Conservation (phyloP, 2,797 vertebrate species). For the Pipistrellus pygmaeus region DNA sequence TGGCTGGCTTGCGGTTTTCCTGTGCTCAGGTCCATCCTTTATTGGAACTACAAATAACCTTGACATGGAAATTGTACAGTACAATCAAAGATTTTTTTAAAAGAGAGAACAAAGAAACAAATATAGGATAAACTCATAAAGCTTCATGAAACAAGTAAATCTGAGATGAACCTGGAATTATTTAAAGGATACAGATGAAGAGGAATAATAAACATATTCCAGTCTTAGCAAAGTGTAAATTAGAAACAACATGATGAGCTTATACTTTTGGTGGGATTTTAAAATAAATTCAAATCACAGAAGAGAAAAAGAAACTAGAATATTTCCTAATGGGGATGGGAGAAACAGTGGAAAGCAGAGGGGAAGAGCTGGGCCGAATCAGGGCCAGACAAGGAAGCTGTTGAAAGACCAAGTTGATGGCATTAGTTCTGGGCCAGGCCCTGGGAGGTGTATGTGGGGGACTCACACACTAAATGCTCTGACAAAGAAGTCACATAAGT, state of each 20-base stretch:
- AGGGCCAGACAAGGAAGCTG: neutral
- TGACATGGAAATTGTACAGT: neutral
- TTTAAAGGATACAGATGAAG: neutral
- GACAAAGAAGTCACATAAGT: neutral
- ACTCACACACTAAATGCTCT: neutral
- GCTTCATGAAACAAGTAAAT: neutral
- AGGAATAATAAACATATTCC: neutral
- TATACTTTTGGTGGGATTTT: neutral
- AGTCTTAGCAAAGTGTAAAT: neutral
- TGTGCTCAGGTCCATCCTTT: neutral
- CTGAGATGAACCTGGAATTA: neutral
- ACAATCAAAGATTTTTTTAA: neutral
- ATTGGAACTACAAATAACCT: neutral
- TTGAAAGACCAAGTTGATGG: neutral
- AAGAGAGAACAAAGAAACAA: neutral
- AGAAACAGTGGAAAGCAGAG: neutral
- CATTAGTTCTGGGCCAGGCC: neutral
- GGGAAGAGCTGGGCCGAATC: neutral
- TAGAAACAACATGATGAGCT: neutral
- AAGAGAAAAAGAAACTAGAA: neutral
- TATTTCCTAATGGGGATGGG: neutral
- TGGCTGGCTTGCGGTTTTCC: neutral
- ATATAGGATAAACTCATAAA: neutral
- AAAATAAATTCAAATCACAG: slow-evolving; percentile 9
- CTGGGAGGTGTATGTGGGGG: too few species aligned